Base-by-base conservation (phyloP, 2,797 vertebrate genomes). In the Okamejei kenojei region DNA sequence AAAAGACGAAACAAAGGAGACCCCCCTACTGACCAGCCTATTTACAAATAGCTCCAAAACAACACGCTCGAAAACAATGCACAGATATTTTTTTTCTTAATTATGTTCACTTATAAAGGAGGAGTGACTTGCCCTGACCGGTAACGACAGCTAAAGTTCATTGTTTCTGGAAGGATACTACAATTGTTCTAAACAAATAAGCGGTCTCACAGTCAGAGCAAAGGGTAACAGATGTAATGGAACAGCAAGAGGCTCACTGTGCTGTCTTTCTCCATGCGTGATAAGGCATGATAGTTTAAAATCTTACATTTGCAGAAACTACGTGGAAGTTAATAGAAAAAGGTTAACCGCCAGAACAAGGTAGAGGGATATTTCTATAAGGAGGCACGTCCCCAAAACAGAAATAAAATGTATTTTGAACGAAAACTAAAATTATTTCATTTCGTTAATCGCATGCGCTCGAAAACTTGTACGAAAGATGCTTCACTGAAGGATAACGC, bases 1-100 rank as follows among this genome's bases (percentile, higher is more conserved):
- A 92, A 92, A 92, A 92, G 90, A 74, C 23, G 26, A 92, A 71
- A 92, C 90, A 92, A 92, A 92, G 90, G 38, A 76, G n/a, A 74
- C 35, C 90, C 86, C 68, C 38, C 35, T 61, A 45, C 71, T 74
- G 65, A 71, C 90, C 68, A 74, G 26, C 38, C 81, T 32, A 78
- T 15, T 45, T 54, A 84, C 81, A 84, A 84, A 45, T 26, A 29
- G 90, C 38, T 35, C 32, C 35, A 38, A 76, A 9, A 74, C 90
- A 9, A 23, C 90, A 73, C 45, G 4, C 26, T 92, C 38, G 21
- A 68, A 54, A 76, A 92, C 90, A 45, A 54, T 76, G 29, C 23
- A 54, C 61, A 68, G 13, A 84, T 9, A 58, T 13, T 26, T 90
- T 74, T 91, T 91, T 71, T 5, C 9, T 11, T 26, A 35, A 35